Percentiles rank a stretch among this genome's conserved stretches.
These are phyloP conservation scores for Linepithema humile DNA, from an alignment of 1,140 invertebrate species.

Conservation along the genomic window DNA sequence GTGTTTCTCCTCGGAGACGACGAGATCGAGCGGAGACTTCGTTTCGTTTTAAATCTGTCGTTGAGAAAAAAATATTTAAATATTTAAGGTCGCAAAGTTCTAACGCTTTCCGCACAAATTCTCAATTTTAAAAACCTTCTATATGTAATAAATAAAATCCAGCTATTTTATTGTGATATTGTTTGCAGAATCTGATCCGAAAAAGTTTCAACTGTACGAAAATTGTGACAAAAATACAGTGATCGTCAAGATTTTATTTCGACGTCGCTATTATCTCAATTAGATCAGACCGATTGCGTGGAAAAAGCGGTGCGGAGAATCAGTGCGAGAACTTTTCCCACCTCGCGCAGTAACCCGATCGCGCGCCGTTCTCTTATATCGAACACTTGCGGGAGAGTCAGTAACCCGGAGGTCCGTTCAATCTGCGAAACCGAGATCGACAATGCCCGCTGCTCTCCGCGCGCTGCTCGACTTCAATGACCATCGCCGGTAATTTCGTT, in stretches of 20 bases:
- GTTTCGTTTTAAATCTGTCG: neutral
- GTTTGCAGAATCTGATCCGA: neutral
- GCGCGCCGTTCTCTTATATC: constrained; percentile 7
- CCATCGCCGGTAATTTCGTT: constrained; percentile 62
- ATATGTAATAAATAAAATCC: neutral
- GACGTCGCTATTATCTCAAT: neutral
- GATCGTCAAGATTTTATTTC: too few relatives aligned
- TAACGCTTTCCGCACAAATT: neutral
- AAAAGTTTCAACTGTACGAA: neutral
- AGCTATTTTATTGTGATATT: neutral
- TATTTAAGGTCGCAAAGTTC: neutral
- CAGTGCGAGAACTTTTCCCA: neutral
- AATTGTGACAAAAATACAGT: neutral
- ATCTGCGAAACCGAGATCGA: constrained; percentile 36
- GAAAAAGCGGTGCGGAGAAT: neutral
- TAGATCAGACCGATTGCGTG: neutral
- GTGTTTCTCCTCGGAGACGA: constrained; percentile 72
- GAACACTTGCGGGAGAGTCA: constrained; percentile 6
- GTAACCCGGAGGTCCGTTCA: constrained; percentile 33
- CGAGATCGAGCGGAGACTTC: neutral
- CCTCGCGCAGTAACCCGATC: constrained; percentile 12
- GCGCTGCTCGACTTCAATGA: constrained; percentile 58
- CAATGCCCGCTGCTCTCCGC: constrained; percentile 20
- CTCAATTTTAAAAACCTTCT: neutral
- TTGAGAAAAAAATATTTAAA: neutral